These are phyloP conservation scores for Nemoura dubitans DNA, from an alignment of 2,888 invertebrate species.

Conservation along the genomic window DNA sequence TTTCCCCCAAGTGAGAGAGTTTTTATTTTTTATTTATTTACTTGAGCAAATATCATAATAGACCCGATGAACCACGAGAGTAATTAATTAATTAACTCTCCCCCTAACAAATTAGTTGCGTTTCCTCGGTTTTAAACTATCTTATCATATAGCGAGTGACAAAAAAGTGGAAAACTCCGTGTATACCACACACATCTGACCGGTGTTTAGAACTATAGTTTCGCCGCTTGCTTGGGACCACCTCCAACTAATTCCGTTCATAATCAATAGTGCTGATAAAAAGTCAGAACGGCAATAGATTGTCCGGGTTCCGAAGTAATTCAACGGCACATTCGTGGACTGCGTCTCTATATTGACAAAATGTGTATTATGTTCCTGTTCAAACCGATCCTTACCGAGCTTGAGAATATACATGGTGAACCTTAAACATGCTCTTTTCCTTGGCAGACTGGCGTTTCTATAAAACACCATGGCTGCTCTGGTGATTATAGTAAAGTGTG, in stretches of 20 bases:
- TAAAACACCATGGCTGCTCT: neutral
- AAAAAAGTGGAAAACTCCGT: neutral
- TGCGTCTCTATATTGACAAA: neutral
- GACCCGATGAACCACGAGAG: neutral
- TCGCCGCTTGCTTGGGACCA: neutral
- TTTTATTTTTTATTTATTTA: neutral
- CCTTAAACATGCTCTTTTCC: neutral
- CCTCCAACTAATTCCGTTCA: neutral
- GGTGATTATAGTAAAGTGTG: neutral
- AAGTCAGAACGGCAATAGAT: neutral
- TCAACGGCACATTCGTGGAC: neutral
- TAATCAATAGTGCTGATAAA: neutral
- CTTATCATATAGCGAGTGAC: neutral
- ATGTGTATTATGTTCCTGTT: neutral
- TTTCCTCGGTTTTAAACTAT: neutral
- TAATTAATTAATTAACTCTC: constrained; percentile 27
- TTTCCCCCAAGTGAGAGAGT: constrained; percentile 20
- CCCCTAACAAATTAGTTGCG: neutral
- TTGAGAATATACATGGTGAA: neutral
- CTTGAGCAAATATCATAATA: constrained; percentile 3
- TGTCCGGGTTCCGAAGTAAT: neutral
- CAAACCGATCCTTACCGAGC: no score
- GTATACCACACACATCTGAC: neutral
- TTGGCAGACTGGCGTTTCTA: neutral
- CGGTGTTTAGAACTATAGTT: neutral